Conservation (phyloP, 2,888 invertebrate species). For the Tinea semifulvella region DNA sequence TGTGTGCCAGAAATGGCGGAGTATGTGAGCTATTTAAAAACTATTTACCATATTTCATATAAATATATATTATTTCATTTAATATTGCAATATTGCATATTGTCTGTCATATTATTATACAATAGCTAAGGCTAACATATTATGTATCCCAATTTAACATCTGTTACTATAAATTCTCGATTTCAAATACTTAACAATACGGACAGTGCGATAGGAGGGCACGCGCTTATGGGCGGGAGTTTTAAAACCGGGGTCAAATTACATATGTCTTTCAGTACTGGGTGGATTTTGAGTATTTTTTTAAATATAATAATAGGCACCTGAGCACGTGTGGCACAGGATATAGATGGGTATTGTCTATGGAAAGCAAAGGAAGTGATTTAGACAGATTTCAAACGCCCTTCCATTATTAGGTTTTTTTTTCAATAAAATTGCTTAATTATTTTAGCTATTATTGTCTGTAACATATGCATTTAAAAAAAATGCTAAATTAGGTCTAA, state of each 20-base stretch:
- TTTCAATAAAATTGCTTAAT: constrained; percentile 3
- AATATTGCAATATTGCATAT: no score
- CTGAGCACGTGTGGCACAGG: constrained; percentile 65
- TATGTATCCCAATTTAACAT: not conserved
- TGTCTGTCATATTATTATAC: constrained; percentile 1
- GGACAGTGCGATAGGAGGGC: constrained; percentile 39
- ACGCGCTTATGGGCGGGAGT: constrained; percentile 48
- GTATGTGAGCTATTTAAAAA: no score
- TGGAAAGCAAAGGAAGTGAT: constrained; percentile 60
- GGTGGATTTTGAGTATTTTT: constrained; percentile 28
- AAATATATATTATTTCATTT: no score
- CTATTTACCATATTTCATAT: no score
- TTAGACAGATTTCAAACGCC: constrained; percentile 55
- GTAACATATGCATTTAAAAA: no score
- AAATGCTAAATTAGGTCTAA: no score
- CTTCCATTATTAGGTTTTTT: constrained; percentile 7
- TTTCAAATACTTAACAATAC: constrained; percentile 7
- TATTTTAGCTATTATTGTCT: constrained; percentile 5
- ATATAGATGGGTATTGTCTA: constrained; percentile 58
- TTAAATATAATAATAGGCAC: constrained; percentile 56
- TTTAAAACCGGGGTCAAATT: constrained; percentile 55
- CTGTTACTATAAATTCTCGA: not conserved
- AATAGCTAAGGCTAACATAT: not conserved
- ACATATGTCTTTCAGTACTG: constrained; percentile 23
- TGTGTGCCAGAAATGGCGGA: no score